phyloP scores from a whole-genome alignment of 1,140 invertebrate species.

The Aphaenogaster floridana region DNA sequence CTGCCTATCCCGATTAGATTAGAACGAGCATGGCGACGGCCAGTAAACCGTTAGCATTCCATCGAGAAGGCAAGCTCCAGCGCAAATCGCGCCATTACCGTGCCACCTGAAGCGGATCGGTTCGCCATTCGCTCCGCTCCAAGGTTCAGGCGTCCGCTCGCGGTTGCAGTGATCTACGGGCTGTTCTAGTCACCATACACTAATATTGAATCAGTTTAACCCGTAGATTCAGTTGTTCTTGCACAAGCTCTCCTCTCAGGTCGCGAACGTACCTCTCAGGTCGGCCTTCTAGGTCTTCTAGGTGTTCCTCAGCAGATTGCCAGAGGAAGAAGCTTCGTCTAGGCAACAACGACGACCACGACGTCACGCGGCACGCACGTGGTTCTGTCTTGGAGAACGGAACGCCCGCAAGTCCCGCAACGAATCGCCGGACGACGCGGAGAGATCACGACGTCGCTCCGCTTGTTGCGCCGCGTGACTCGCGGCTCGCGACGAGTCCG shows the following conservation, averaged over 20 bases:
- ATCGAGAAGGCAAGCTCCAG: neutral
- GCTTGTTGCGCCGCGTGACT: neutral
- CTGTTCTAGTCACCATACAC: no score
- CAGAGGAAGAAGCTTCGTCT: no score
- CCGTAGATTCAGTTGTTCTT: neutral
- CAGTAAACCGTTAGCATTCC: slow-evolving; percentile 41
- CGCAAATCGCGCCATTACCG: slow-evolving; percentile 20
- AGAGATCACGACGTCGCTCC: neutral
- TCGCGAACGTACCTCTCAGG: slow-evolving; percentile 1
- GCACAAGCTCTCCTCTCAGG: neutral
- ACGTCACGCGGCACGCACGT: neutral
- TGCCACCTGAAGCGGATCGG: slow-evolving; percentile 14
- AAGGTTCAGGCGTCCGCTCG: neutral
- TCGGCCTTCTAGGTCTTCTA: neutral
- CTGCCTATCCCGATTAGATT: slow-evolving; percentile 20
- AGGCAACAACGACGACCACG: neutral
- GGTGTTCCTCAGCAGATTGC: neutral
- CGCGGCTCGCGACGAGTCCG: slow-evolving; percentile 50
- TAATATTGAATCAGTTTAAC: neutral
- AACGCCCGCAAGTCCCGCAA: no score
- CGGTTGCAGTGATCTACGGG: neutral
- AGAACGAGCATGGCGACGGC: neutral
- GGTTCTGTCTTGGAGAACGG: neutral
- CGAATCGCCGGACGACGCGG: neutral
- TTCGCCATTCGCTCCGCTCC: neutral